Conservation (phyloP, 2,888 invertebrate genomes). For the Prosopocoilus inquinatus region DNA sequence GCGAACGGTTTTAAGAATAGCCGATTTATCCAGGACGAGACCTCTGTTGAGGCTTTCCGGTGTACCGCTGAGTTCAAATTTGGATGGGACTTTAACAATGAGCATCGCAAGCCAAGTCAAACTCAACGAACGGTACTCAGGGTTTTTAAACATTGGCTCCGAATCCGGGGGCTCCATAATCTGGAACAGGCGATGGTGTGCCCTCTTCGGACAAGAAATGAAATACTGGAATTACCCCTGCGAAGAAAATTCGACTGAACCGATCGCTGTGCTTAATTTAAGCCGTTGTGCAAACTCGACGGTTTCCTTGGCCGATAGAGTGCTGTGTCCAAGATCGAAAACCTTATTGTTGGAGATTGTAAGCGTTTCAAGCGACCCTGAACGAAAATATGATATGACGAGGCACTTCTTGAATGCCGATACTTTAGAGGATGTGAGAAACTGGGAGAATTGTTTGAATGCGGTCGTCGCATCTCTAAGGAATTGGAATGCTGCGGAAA, state of each 20-base stretch:
- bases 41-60: slow-evolving; percentile 37
- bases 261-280: slow-evolving; percentile 47
- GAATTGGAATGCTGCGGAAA: slow-evolving; percentile 45
- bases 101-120: slow-evolving; percentile 37
- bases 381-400: slow-evolving; percentile 18
- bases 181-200: slow-evolving; percentile 58
- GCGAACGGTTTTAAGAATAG: slow-evolving; percentile 32
- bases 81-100: slow-evolving; percentile 36
- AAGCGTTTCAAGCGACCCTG: slow-evolving; percentile 17
- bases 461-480: slow-evolving; percentile 47
- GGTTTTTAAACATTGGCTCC: slow-evolving; percentile 54
- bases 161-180: slow-evolving; percentile 41
- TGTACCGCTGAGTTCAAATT: slow-evolving; percentile 30
- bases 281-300: slow-evolving; percentile 40
- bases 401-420: slow-evolving; percentile 52
- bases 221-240: slow-evolving; percentile 54
- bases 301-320: slow-evolving; percentile 46
- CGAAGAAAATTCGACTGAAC: slow-evolving; percentile 42
- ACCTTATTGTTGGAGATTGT: slow-evolving; percentile 47
- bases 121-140: slow-evolving; percentile 41
- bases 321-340: slow-evolving; percentile 52
- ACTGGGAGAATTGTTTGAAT: slow-evolving; percentile 53
- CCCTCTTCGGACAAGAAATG: slow-evolving; percentile 47
- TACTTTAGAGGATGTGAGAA: slow-evolving; percentile 48
- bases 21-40: slow-evolving; percentile 34